Evolutionary conservation across 2,113 vertebrate genomes (phyloP), one percentile per base, ranked within the genome.

Genomic region (Brachirus orientalis): DNA sequence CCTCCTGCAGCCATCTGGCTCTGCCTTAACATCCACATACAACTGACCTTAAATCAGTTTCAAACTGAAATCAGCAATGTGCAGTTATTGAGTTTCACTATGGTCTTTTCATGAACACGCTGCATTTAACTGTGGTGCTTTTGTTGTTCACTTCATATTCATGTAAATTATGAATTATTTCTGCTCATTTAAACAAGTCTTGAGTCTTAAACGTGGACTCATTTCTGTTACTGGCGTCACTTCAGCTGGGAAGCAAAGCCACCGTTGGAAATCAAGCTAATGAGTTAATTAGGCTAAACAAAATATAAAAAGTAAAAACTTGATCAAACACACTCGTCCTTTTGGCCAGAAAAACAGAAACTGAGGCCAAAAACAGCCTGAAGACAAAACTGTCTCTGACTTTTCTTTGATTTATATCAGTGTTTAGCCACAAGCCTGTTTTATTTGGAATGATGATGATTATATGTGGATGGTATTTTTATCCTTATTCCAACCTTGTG

Each of bases 1-100:
- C 63, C 54, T 83, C 84, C 75, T 65, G 48, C 72, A 84, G 80
- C 77, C 69, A 38, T 81, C 79, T 82, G 76, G 78, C 69, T 63
- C 37, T 70, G 76, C 10, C 41, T 75, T 64, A 62, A 51, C 45
- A 72, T 75, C 50, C 69, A n/a, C n/a, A n/a, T n/a, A n/a, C n/a
- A n/a, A n/a, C n/a, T n/a, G n/a, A n/a, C n/a, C n/a, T n/a, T n/a
- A n/a, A n/a, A n/a, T n/a, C n/a, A n/a, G n/a, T n/a, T n/a, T n/a
- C n/a, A n/a, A n/a, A n/a, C n/a, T n/a, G n/a, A n/a, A n/a, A n/a
- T n/a, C n/a, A n/a, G n/a, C n/a, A n/a, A n/a, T n/a, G n/a, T n/a
- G n/a, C n/a, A n/a, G n/a, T n/a, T n/a, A n/a, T n/a, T n/a, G n/a
- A n/a, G n/a, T n/a, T n/a, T n/a, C n/a, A n/a, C n/a, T n/a, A n/a